Conservation (phyloP, 2,888 invertebrate genomes). For the Phoronis australis region DNA sequence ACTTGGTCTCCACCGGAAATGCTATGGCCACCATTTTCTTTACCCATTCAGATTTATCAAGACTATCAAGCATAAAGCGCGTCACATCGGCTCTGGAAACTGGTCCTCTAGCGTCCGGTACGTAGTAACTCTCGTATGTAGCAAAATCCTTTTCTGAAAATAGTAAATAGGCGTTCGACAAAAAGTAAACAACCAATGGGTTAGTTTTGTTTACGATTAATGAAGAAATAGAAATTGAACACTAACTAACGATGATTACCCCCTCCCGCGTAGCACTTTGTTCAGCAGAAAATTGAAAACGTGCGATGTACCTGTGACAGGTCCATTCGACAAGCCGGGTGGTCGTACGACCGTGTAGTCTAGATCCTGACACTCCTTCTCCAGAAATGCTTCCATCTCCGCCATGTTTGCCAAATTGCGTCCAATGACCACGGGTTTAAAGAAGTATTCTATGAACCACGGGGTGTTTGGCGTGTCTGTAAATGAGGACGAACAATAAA, state of each 20-base stretch:
- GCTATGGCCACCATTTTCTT: constrained; percentile 17
- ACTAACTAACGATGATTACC: too few species aligned
- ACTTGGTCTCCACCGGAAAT: too few species aligned
- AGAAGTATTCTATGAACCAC: constrained; percentile 27
- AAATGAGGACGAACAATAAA: constrained; percentile 3
- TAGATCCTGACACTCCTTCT: constrained; percentile 29
- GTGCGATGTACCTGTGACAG: constrained; percentile 21
- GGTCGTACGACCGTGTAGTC: constrained; percentile 41
- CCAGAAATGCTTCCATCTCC: constrained; percentile 36
- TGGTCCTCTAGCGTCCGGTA: too few species aligned
- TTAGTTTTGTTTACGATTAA: too few species aligned
- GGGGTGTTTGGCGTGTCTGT: constrained; percentile 28
- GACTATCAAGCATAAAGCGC: constrained; percentile 32
- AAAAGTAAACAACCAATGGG: too few species aligned
- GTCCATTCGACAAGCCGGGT: constrained; percentile 26
- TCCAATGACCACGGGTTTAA: constrained; percentile 34
- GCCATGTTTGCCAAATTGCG: constrained; percentile 34
- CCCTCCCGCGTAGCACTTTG: constrained; percentile 34
- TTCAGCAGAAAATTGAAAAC: too few species aligned
- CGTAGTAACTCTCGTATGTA: too few species aligned
- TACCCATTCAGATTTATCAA: constrained; percentile 12
- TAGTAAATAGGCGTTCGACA: too few species aligned
- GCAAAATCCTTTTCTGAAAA: too few species aligned
- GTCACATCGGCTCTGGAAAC: constrained; percentile 40
- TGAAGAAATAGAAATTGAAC: too few species aligned